These are phyloP conservation scores for Muscicapa comitata DNA, from an alignment of 2,797 vertebrate genomes.

Conservation along the genomic window DNA sequence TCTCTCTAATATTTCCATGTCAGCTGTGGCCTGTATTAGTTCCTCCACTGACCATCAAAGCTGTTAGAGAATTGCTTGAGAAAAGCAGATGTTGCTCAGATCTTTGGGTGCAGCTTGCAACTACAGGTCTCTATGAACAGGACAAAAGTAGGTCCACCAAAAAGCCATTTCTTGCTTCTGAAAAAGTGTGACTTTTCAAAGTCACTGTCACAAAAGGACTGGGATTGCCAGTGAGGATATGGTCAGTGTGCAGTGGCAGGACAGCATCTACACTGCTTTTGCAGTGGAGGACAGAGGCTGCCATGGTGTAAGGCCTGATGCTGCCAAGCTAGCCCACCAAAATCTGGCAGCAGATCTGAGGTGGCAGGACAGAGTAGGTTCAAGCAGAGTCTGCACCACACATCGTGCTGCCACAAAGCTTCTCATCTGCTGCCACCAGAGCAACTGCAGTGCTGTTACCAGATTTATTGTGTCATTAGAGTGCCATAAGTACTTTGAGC, in stretches of 20 bases:
- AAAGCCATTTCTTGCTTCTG: neutral
- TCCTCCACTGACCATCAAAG: neutral
- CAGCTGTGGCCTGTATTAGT: neutral
- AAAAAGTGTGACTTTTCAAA: neutral
- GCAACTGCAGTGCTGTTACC: neutral
- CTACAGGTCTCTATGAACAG: neutral
- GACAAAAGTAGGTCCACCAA: neutral
- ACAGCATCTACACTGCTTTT: neutral
- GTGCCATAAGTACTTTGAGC: neutral
- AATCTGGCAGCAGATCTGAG: neutral
- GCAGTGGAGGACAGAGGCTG: neutral
- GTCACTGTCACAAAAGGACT: neutral
- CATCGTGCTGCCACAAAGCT: neutral
- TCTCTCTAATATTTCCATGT: neutral
- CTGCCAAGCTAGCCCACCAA: neutral
- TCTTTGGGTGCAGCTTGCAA: neutral
- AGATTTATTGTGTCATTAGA: neutral
- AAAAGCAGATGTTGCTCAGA: neutral
- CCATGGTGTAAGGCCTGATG: neutral
- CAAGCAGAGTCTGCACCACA: accelerated
- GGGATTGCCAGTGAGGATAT: neutral
- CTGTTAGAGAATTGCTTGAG: neutral
- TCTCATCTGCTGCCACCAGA: neutral
- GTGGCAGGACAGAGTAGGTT: neutral
- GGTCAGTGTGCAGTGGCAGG: accelerated